Percentiles rank a stretch among this genome's conserved stretches.
phyloP scores from a whole-genome alignment of 1,140 invertebrate species.

The Laupala kohalensis region DNA sequence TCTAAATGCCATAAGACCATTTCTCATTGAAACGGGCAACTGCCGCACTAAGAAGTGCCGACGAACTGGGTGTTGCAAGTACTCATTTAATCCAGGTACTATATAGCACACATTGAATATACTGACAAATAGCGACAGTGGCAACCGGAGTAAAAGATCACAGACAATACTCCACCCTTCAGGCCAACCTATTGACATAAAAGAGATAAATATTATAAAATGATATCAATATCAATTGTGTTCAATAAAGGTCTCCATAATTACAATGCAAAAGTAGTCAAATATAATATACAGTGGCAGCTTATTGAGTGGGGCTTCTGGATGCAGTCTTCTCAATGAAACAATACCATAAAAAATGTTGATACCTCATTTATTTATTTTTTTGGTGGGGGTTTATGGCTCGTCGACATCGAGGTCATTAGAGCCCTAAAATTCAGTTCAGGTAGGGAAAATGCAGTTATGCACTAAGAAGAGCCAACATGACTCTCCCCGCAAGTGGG shows the following conservation, averaged over 20 bases:
- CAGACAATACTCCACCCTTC: conserved; percentile 61
- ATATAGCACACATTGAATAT: conserved; percentile 44
- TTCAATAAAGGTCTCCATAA: not conserved
- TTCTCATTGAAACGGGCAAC: conserved; percentile 34
- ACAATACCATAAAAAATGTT: too few species aligned
- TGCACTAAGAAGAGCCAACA: too few species aligned
- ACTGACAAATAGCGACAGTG: conserved; percentile 55
- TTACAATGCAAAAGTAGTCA: not conserved
- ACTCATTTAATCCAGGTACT: conserved; percentile 42
- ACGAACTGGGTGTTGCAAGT: conserved; percentile 52
- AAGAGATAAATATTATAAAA: not conserved
- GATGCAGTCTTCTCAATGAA: too few species aligned
- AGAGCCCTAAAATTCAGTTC: too few species aligned
- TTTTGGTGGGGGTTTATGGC: too few species aligned
- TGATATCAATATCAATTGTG: not conserved
- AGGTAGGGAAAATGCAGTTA: too few species aligned
- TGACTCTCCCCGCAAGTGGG: too few species aligned
- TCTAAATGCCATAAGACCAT: conserved; percentile 40
- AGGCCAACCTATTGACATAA: conserved; percentile 27
- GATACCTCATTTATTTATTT: too few species aligned
- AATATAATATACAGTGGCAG: too few species aligned
- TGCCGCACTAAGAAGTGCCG: conserved; percentile 47
- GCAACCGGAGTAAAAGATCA: conserved; percentile 57
- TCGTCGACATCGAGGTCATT: too few species aligned
- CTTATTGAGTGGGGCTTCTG: too few species aligned